A percentile compares a stretch with the other conserved stretches of the same genome.
Evolutionary conservation across 2,888 invertebrate genomes (phyloP).

Genomic region (Carterocephalus palaemon): DNA sequence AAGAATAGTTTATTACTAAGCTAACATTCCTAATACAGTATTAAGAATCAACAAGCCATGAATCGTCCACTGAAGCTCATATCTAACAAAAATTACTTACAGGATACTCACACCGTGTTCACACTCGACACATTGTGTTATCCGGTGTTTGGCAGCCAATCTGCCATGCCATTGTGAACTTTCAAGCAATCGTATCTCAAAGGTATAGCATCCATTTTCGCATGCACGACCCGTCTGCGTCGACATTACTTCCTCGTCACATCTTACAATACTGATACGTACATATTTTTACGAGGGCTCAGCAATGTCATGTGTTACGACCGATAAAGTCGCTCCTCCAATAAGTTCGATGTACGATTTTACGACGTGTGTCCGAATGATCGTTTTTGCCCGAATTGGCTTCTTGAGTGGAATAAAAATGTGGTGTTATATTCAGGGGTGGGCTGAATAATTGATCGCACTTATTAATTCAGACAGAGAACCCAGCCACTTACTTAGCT

Average conservation of each 20-base stretch:
- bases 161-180: slow-evolving; percentile 42
- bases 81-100: slow-evolving; percentile 40
- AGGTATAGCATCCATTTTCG: slow-evolving; percentile 43
- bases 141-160: slow-evolving; percentile 51
- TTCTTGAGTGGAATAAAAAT: slow-evolving; percentile 19
- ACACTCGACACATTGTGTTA: slow-evolving; percentile 40
- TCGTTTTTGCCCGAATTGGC: slow-evolving; percentile 36
- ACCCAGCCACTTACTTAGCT: not conserved
- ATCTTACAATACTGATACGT: slow-evolving; percentile 59
- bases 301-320: slow-evolving; percentile 58
- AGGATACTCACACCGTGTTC: slow-evolving; percentile 46
- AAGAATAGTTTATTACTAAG: no score
- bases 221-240: slow-evolving; percentile 40
- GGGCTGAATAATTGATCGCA: slow-evolving; percentile 11
- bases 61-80: slow-evolving; percentile 29
- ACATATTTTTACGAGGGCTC: slow-evolving; percentile 74
- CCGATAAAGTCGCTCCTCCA: slow-evolving; percentile 66
- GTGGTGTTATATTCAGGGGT: slow-evolving; percentile 1
- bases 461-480: slow-evolving; percentile 15
- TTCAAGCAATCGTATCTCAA: slow-evolving; percentile 3
- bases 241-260: slow-evolving; percentile 44
- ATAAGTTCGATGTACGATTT: slow-evolving; percentile 66
- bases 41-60: no score
- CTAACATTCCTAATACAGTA: no score
- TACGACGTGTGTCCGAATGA: slow-evolving; percentile 59